Conservation (phyloP, 1,140 invertebrate species). For the Tetramorium simillimum region DNA sequence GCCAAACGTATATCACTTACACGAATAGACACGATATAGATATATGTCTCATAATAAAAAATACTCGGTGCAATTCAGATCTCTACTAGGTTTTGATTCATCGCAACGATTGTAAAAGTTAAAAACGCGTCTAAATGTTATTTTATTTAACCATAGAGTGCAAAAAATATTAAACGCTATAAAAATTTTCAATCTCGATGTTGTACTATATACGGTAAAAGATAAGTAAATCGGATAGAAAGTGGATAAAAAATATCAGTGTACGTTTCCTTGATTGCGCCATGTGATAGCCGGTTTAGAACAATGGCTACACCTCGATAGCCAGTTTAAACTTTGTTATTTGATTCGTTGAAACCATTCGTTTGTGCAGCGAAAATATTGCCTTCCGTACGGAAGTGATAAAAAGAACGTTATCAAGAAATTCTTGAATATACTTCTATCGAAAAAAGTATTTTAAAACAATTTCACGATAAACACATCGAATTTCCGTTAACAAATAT, state of each 20-base stretch:
- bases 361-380: constrained; percentile 21
- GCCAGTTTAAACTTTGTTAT: constrained; percentile 7
- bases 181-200: background rate
- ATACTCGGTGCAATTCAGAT: background rate
- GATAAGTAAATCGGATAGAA: background rate
- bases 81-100: background rate
- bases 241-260: constrained; percentile 10
- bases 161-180: background rate
- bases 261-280: constrained; percentile 11
- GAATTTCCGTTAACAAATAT: background rate
- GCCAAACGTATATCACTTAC: background rate
- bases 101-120: background rate
- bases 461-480: background rate
- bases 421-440: background rate
- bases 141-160: background rate
- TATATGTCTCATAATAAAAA: constrained; percentile 4
- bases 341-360: constrained; percentile 47
- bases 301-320: constrained; percentile 5
- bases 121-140: background rate
- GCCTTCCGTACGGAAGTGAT: constrained; percentile 2
- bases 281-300: constrained; percentile 19
- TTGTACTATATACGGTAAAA: background rate
- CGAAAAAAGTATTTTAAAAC: constrained; percentile 12
- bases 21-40: background rate
- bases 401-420: constrained; percentile 30